phyloP scores from a whole-genome alignment of 2,797 vertebrate genomes.

The Microhierax caerulescens region DNA sequence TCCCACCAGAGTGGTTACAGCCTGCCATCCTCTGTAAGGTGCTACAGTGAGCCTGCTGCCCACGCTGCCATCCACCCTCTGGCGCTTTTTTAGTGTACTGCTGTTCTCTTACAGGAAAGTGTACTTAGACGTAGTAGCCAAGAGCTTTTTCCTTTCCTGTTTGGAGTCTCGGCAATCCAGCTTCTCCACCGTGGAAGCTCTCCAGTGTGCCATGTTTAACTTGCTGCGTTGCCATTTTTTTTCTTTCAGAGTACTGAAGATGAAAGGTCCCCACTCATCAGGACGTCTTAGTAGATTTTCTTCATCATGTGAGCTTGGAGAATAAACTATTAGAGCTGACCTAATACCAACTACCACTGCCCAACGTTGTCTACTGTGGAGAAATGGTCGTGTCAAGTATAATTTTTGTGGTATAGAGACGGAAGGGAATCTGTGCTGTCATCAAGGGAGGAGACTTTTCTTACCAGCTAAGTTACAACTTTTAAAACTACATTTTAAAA shows the following conservation, averaged over 20 bases:
- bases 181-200: neutral
- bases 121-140: neutral
- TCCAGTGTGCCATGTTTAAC: neutral
- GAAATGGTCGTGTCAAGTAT: neutral
- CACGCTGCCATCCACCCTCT: neutral
- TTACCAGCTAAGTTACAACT: neutral
- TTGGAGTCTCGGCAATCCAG: neutral
- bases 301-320: neutral
- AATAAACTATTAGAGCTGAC: constrained; percentile 29
- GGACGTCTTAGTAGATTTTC: constrained; percentile 60
- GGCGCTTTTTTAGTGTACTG: neutral
- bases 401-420: neutral
- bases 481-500: neutral
- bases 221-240: neutral
- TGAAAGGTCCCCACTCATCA: constrained; percentile 77
- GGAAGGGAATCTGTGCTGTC: neutral
- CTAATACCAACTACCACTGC: neutral
- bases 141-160: neutral
- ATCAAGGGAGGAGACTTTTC: neutral
- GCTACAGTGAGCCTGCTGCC: neutral
- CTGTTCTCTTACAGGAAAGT: neutral
- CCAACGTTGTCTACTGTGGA: neutral
- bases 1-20: neutral
- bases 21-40: neutral
- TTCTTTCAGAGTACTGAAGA: constrained; percentile 71